These are phyloP conservation scores for Noctuana brunneofusca DNA, from an alignment of 2,888 invertebrate species.

Conservation along the genomic window DNA sequence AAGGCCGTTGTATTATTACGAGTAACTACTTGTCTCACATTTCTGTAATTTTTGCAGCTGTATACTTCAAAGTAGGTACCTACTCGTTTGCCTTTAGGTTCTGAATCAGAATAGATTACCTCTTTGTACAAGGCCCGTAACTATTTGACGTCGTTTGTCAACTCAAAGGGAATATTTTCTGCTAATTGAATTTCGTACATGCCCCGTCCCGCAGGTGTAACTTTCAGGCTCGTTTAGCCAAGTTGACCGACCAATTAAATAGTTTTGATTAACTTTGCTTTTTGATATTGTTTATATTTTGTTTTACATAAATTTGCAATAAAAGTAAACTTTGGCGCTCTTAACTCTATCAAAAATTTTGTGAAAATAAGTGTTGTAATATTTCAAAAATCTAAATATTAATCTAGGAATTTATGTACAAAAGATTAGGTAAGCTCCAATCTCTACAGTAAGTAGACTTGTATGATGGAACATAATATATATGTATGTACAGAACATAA, in stretches of 20 bases:
- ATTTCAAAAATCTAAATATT: no score
- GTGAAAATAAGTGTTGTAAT: no score
- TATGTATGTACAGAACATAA: no score
- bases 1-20: no score
- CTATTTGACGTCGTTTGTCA: constrained; percentile 14
- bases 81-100: neutral
- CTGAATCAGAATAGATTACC: neutral
- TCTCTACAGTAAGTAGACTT: no score
- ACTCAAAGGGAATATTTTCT: constrained; percentile 12
- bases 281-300: neutral
- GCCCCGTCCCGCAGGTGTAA: constrained; percentile 5
- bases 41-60: neutral
- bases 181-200: constrained; percentile 17
- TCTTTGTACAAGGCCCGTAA: neutral
- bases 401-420: no score
- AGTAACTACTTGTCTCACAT: no score
- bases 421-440: no score
- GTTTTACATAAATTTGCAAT: neutral
- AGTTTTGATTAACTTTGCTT: neutral
- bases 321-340: no score
- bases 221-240: constrained; percentile 1
- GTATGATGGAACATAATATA: no score
- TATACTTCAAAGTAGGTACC: neutral
- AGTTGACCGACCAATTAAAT: constrained; percentile 3
- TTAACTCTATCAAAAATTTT: no score